Conservation (phyloP, 2,797 vertebrate species). For the Megalops cyprinoides region DNA sequence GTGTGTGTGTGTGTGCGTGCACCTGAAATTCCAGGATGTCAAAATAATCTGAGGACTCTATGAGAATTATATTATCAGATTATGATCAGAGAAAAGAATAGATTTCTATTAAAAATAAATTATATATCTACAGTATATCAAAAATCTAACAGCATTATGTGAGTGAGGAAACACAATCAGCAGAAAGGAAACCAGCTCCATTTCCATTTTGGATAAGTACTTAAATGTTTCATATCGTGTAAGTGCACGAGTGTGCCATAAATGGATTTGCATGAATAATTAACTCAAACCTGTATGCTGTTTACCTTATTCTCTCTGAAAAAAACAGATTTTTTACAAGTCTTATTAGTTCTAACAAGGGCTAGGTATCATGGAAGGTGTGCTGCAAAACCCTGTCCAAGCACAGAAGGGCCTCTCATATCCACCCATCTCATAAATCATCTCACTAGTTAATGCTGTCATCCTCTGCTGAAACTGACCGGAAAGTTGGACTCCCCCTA, state of each 20-base stretch:
- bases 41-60: neutral
- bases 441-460: conserved; percentile 17
- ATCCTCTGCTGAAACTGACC: conserved; percentile 42
- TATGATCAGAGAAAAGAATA: too few relatives aligned
- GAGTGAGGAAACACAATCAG: neutral
- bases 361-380: neutral
- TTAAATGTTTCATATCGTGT: too few relatives aligned
- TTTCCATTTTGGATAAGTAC: neutral
- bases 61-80: too few relatives aligned
- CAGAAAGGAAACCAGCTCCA: neutral
- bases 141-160: neutral
- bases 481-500: conserved; percentile 48
- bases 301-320: neutral
- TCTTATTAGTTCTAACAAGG: neutral
- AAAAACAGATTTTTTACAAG: neutral
- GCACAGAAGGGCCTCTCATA: conserved; percentile 42
- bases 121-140: neutral
- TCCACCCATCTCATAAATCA: conserved; percentile 45
- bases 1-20: neutral
- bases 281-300: neutral
- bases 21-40: neutral
- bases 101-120: too few relatives aligned
- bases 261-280: neutral
- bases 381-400: neutral
- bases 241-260: neutral